Evolutionary conservation across 2,888 invertebrate species (phyloP), one percentile per base, ranked within the genome.

Genomic region (Noctua comes): DNA sequence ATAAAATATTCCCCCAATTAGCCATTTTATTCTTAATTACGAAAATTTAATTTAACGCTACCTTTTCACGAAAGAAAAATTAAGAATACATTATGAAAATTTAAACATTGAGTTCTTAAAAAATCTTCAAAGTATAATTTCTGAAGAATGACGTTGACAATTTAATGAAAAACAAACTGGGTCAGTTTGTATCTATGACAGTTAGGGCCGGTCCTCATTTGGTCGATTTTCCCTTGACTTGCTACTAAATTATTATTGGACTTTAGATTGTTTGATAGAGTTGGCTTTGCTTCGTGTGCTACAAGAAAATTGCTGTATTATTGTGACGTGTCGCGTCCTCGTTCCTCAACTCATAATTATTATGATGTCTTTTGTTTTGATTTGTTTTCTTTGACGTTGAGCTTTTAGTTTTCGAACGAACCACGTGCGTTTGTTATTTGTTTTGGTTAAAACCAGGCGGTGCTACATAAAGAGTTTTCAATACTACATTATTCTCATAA

Each of bases 131-230:
- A 79, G 77, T 78, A 59, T 86, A 83, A 86, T 87, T 87, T 80
- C 40, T 62, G 51, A 76, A 83, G 76, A 76, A 79, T 87, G 81
- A 87, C 77, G 82, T 79, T 84, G 84, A 84, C 82, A 87, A 70
- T 80, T 82, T 86, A 88, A 84, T 88, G 86, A 88, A 88, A 83
- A 86, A 81, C 77, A 88, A 88, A 88, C 86, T 88, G 71, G 88
- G 86, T 85, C 88, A 83, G 74, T 79, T 82, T 79, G 76, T 85
- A 80, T 84, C 79, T 80, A 83, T 83, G 79, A 81, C 84, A 82
- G 84, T 88, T 85, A 76, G 68, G 80, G 88, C 71, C 71, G 73
- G 64, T 79, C 75, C 76, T 85, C 79, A 77, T 85, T 79, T 84
- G 82, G 86, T 77, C 79, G 76, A 71, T 79, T 85, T 87, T 71